These are phyloP conservation scores for Chrysemys picta DNA, from an alignment of 2,113 vertebrate species.

Conservation along the genomic window DNA sequence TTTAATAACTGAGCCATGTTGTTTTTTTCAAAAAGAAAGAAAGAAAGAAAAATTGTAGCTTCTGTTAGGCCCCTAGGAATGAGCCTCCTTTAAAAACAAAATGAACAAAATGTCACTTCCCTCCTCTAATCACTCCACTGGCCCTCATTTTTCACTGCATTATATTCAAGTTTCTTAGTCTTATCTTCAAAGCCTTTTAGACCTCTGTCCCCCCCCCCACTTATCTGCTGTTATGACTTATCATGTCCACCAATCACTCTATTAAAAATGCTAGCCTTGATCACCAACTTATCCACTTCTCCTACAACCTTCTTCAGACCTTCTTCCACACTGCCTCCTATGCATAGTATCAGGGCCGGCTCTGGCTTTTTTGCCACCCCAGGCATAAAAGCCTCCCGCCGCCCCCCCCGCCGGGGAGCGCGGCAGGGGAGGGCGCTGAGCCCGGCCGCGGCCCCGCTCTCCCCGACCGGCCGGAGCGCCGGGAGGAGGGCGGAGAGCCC, in stretches of 20 bases:
- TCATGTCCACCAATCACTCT: neutral
- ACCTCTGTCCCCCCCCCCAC: neutral
- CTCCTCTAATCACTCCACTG: neutral
- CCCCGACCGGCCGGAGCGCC: too few relatives aligned
- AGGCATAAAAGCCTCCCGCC: too few relatives aligned
- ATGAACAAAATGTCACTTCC: neutral
- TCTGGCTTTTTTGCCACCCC: too few relatives aligned
- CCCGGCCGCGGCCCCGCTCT: too few relatives aligned
- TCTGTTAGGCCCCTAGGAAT: neutral
- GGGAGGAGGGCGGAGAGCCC: too few relatives aligned
- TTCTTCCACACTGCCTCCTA: neutral
- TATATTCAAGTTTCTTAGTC: rapidly evolving
- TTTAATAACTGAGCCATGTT: rapidly evolving
- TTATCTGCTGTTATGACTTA: rapidly evolving
- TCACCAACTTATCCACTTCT: neutral
- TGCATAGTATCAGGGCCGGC: neutral
- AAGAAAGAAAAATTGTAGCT: neutral
- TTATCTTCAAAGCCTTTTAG: rapidly evolving
- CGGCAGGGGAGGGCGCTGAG: too few relatives aligned
- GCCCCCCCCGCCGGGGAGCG: too few relatives aligned
- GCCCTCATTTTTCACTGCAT: neutral
- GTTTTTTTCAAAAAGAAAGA: neutral
- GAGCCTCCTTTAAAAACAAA: neutral
- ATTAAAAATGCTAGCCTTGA: neutral
- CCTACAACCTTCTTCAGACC: neutral